Evolutionary conservation across 2,113 vertebrate species (phyloP).

Genomic region (Gadus chalcogrammus): DNA sequence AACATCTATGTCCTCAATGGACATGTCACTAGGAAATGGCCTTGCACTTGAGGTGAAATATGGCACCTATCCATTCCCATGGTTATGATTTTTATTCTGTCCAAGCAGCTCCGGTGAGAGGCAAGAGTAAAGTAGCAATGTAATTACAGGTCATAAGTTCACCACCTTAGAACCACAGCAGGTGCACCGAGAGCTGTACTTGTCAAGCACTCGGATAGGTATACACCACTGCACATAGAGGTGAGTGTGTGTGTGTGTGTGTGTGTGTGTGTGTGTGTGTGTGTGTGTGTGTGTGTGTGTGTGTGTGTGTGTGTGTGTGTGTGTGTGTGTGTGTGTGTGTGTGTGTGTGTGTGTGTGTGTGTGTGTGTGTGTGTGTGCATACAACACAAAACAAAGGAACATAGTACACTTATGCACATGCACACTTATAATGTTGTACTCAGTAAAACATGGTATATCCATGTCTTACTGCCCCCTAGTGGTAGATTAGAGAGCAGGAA

Average conservation of each 20-base stretch:
- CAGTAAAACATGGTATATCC: slow-evolving; percentile 22
- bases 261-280: neutral
- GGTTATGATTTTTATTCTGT: slow-evolving; percentile 45
- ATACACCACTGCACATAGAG: slow-evolving; percentile 16
- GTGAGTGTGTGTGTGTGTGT: slow-evolving; percentile 6
- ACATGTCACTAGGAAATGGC: too few relatives aligned
- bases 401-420: neutral
- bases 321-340: too few relatives aligned
- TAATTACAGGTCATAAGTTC: slow-evolving; percentile 74
- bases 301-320: too few relatives aligned
- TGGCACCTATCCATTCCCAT: slow-evolving; percentile 20
- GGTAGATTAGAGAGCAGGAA: slow-evolving; percentile 22
- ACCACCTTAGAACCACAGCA: slow-evolving; percentile 50
- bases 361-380: too few relatives aligned
- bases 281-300: neutral
- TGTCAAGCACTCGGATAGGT: slow-evolving; percentile 45
- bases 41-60: slow-evolving; percentile 11
- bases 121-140: slow-evolving; percentile 50
- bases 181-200: slow-evolving; percentile 43
- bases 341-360: too few relatives aligned
- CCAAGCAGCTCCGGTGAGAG: slow-evolving; percentile 49
- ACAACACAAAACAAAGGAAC: neutral
- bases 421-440: too few relatives aligned
- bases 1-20: too few relatives aligned
- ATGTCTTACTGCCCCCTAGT: slow-evolving; percentile 62